Evolutionary conservation across 2,797 vertebrate genomes (phyloP), one percentile per base, ranked within the genome.

Genomic region (Oreochromis mossambicus): DNA sequence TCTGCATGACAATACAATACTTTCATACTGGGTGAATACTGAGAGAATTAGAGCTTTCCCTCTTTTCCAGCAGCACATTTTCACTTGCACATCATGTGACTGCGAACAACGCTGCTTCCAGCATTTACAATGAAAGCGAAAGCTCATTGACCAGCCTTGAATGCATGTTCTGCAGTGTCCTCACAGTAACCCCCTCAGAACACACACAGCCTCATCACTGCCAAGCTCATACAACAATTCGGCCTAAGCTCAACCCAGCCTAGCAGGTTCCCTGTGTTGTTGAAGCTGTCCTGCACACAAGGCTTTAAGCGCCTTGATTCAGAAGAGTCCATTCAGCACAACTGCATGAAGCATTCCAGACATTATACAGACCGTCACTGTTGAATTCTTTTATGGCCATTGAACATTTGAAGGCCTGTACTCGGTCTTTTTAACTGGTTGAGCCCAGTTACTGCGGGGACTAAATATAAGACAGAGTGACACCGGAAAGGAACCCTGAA

Each of bases 191-290:
- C 34, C 34, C 32, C 46, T n/a, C 32, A 7, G 66, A 77, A 73
- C 56, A 79, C 52, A 78, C 78, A 76, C 32, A 10, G 4, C 11
- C 52, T 48, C 83, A 80, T 51, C 79, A 52, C 54, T 5, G 9
- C 80, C 24, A 4, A 56, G 21, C 76, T 51, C 84, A 77, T 29
- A 81, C 86, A 89, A 86, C 85, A 90, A 41, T 85, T 32, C 52
- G 58, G 81, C 78, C 83, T 80, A 41, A 87, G 61, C 94, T 84
- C 61, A 89, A 92, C 87, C 50, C 86, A 75, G 80, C 95, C 70
- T 79, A 87, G 92, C 76, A 89, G 4, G 38, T 95, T 95, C 94
- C 86, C 82, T 11, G 13, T 91, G 88, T 82, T 91, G 89, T 92
- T 84, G 56, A 82, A 55, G 77, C 86, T 12, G 5, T 19, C 13